Base-by-base conservation (phyloP, 2,797 vertebrate species). In the Nasua narica region DNA sequence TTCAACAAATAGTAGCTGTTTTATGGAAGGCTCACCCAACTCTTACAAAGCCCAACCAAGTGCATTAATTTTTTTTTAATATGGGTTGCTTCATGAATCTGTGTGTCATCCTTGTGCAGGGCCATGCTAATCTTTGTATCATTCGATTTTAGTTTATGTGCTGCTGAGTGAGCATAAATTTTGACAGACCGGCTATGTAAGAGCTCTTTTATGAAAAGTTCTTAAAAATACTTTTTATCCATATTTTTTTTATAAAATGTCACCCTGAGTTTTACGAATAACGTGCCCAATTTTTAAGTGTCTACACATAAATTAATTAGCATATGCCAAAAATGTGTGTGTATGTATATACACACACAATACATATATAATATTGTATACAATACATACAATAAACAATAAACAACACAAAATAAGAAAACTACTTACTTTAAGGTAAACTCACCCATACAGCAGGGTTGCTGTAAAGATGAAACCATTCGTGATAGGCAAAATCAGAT, bases 1-100 rank as follows among this genome's bases (percentile, higher is more conserved):
- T 72, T 79, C 43, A 93, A 48, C 52, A 91, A 84, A 97, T 19
- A 79, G 19, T 82, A 79, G 84, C 60, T 76, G n/a, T 89, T 97
- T 97, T 87, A 70, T 12, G 58, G 37, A 76, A 86, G n/a, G 37
- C 29, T 54, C 62, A 25, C 12, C 37, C 21, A 84, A 84, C 11
- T 83, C 93, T 91, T 95, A 91, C 58, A 67, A 81, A 86, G 79
- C 25, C 60, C 35, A 65, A 7, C 72, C 65, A 78, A 81, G 23
- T 32, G 77, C 13, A 67, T 25, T n/a, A 52, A 82, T 88, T 43
- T 65, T 16, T 58, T 43, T 43, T 72, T 43, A 72, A 43, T 43
- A 43, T 27, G 25, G 40, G 43, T 15, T 3, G 7, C 70, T 43
- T 72, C 70, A 43, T 6, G 3, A 43, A 43, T 72, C 40, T 27